These are phyloP conservation scores for Leptopilina syphax DNA, from an alignment of 2,888 invertebrate species.

Conservation along the genomic window DNA sequence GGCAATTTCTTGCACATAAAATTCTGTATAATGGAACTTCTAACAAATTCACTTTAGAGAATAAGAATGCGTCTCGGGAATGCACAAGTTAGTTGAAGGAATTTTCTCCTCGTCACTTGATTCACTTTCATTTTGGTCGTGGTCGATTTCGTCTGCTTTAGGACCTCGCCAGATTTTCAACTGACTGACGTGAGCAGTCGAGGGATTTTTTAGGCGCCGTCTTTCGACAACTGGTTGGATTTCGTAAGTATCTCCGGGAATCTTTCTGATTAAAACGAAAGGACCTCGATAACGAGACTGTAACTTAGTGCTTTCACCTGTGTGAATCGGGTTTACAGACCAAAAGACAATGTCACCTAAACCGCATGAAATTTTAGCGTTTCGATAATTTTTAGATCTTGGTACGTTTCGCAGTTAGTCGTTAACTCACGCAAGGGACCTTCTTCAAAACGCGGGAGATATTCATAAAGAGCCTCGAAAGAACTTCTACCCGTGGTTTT, in stretches of 20 bases:
- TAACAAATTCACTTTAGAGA: no score
- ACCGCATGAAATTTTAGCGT: conserved; percentile 8
- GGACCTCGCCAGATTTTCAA: conserved; percentile 43
- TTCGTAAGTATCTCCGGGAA: conserved; percentile 44
- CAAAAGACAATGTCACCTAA: conserved; percentile 43
- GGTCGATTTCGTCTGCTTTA: background rate
- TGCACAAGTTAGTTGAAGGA: conserved; percentile 49
- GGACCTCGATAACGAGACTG: conserved; percentile 45
- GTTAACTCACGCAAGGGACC: conserved; percentile 37
- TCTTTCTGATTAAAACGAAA: conserved; percentile 17
- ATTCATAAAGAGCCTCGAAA: conserved; percentile 40
- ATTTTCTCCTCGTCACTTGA: conserved; percentile 52
- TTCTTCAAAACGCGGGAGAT: conserved; percentile 40
- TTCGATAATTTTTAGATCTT: conserved; percentile 17
- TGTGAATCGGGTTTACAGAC: conserved; percentile 40
- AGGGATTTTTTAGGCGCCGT: background rate
- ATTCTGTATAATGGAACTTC: no score
- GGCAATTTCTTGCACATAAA: no score
- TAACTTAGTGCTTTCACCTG: conserved; percentile 47
- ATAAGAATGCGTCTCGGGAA: no score
- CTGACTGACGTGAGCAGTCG: conserved; percentile 43
- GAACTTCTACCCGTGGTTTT: conserved; percentile 41
- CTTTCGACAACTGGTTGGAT: conserved; percentile 11
- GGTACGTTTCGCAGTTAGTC: conserved; percentile 31
- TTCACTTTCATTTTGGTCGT: background rate